Percentiles rank a stretch among this genome's conserved stretches.
Evolutionary conservation across 2,797 vertebrate genomes (phyloP).

Genomic region (Emydoidea blandingii): DNA sequence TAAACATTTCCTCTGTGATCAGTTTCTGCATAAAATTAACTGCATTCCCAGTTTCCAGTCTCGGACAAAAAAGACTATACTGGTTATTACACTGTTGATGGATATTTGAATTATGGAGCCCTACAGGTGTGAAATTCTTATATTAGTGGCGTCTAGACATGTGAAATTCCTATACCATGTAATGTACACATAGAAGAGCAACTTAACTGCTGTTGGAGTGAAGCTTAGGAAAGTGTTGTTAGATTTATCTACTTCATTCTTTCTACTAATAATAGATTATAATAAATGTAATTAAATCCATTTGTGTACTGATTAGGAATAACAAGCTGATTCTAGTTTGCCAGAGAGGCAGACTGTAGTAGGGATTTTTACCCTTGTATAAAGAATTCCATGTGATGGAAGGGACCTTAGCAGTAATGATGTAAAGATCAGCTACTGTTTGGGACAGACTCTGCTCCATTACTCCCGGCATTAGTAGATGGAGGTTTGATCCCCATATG

Average conservation of each 20-base stretch:
- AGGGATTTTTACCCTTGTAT: neutral
- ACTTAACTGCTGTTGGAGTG: neutral
- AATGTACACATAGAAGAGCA: neutral
- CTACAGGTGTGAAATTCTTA: neutral
- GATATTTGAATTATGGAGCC: neutral
- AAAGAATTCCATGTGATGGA: neutral
- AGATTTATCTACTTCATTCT: neutral
- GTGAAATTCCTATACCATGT: neutral
- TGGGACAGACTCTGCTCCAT: neutral
- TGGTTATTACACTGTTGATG: slow-evolving; percentile 18
- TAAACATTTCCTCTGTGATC: neutral
- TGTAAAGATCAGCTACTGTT: neutral
- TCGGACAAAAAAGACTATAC: neutral
- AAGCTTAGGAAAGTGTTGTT: neutral
- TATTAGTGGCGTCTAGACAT: neutral
- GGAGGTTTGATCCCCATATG: neutral
- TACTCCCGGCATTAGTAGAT: neutral
- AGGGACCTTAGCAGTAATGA: neutral
- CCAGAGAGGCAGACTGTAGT: neutral
- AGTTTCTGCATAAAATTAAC: neutral
- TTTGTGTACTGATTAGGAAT: neutral
- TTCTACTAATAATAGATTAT: neutral
- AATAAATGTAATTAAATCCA: neutral
- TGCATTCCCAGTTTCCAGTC: neutral
- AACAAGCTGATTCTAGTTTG: neutral